phyloP scores from a whole-genome alignment of 2,113 vertebrate genomes.

The Mormoops blainvillei region DNA sequence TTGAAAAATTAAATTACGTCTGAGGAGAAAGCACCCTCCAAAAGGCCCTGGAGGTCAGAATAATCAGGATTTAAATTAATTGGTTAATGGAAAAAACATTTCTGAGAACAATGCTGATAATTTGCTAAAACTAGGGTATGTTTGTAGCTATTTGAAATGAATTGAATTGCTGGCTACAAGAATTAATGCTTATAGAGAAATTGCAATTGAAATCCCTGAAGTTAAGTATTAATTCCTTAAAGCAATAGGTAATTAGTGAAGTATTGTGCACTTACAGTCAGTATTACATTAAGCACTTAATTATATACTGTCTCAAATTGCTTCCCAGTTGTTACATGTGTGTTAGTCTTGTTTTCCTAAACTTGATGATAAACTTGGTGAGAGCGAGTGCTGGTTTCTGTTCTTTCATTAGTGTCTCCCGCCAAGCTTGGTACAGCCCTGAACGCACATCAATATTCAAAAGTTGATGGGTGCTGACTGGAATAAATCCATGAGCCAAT shows the following conservation, averaged over 20 bases:
- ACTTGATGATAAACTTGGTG: neutral
- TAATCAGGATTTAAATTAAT: slow-evolving; percentile 71
- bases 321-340: neutral
- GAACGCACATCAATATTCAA: neutral
- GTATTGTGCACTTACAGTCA: slow-evolving; percentile 29
- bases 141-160: slow-evolving; percentile 58
- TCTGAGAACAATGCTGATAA: slow-evolving; percentile 61
- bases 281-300: slow-evolving; percentile 46
- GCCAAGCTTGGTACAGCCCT: neutral
- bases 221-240: slow-evolving; percentile 64
- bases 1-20: slow-evolving; percentile 67
- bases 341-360: neutral
- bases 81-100: slow-evolving; percentile 55
- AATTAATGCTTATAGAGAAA: slow-evolving; percentile 56
- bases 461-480: slow-evolving; percentile 1
- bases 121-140: slow-evolving; percentile 56
- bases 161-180: slow-evolving; percentile 54
- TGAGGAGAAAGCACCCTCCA: slow-evolving; percentile 20
- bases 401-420: neutral
- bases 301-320: slow-evolving; percentile 26
- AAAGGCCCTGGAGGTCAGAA: slow-evolving; percentile 57
- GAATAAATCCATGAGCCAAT: slow-evolving; percentile 13
- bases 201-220: slow-evolving; percentile 62
- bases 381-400: neutral
- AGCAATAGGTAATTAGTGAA: slow-evolving; percentile 65